Percentiles rank a stretch among this genome's conserved stretches.
Evolutionary conservation across 1,140 invertebrate species (phyloP).

Genomic region (Triops cancriformis): DNA sequence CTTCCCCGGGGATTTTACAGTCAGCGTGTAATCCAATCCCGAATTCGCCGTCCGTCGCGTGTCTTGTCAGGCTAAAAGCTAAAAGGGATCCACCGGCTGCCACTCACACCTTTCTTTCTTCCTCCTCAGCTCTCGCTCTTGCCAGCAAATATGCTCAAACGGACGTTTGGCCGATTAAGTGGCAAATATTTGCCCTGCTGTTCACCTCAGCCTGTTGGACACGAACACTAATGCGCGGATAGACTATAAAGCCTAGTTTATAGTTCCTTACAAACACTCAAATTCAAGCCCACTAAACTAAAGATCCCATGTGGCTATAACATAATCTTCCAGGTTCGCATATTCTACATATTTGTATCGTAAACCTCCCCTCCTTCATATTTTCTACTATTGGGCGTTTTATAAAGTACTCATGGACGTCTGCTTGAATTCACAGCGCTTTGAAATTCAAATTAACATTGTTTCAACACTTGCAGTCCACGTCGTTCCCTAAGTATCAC

Average conservation of each 20-base stretch:
- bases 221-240: neutral
- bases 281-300: too few species aligned
- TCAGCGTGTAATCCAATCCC: conserved; percentile 3
- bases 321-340: too few species aligned
- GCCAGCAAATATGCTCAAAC: neutral
- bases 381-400: too few species aligned
- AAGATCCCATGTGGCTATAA: too few species aligned
- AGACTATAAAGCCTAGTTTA: neutral
- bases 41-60: neutral
- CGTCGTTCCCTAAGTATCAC: too few species aligned
- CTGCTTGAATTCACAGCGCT: too few species aligned
- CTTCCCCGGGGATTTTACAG: neutral
- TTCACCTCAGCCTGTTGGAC: neutral
- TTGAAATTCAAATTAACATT: too few species aligned
- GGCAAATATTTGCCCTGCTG: neutral
- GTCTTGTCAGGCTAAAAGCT: conserved; percentile 6
- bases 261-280: too few species aligned
- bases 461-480: too few species aligned
- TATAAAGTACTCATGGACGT: too few species aligned
- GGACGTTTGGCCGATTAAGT: neutral
- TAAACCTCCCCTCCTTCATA: too few species aligned
- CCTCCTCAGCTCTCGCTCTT: neutral
- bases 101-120: neutral
- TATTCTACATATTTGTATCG: too few species aligned
- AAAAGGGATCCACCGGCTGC: neutral